These are phyloP conservation scores for Hippocampus comes DNA, from an alignment of 2,113 vertebrate genomes.

Conservation along the genomic window DNA sequence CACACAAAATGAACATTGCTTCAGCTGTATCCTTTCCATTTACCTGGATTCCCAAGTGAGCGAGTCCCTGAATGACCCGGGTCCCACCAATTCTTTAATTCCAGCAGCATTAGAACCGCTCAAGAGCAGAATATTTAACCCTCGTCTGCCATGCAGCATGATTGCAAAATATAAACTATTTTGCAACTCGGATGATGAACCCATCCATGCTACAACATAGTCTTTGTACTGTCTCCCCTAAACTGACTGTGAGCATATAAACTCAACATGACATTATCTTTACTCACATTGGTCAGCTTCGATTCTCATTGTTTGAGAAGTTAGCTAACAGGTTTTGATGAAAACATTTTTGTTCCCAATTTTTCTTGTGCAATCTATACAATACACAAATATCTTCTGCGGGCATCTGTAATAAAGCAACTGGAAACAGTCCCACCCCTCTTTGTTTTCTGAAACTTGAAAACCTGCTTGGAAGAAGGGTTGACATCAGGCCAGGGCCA, in stretches of 20 bases:
- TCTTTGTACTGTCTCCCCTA: too few species aligned
- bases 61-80: conserved; percentile 25
- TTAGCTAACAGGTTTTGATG: not conserved
- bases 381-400: too few species aligned
- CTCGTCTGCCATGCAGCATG: not conserved
- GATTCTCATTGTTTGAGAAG: not conserved
- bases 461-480: not conserved
- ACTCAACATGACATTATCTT: too few species aligned
- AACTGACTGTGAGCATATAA: too few species aligned
- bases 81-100: conserved; percentile 16
- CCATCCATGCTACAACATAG: too few species aligned
- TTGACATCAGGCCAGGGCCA: not conserved
- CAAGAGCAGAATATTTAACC: not conserved
- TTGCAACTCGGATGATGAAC: too few species aligned
- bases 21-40: conserved; percentile 16
- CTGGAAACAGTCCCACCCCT: not conserved
- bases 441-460: not conserved
- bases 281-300: not conserved
- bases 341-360: not conserved
- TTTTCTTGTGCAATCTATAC: not conserved
- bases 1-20: conserved; percentile 18
- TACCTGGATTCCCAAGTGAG: conserved; percentile 42
- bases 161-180: not conserved
- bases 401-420: not conserved
- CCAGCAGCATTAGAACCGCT: not conserved